Conservation (phyloP, 2,888 invertebrate species). For the Xestia c-nigrum region DNA sequence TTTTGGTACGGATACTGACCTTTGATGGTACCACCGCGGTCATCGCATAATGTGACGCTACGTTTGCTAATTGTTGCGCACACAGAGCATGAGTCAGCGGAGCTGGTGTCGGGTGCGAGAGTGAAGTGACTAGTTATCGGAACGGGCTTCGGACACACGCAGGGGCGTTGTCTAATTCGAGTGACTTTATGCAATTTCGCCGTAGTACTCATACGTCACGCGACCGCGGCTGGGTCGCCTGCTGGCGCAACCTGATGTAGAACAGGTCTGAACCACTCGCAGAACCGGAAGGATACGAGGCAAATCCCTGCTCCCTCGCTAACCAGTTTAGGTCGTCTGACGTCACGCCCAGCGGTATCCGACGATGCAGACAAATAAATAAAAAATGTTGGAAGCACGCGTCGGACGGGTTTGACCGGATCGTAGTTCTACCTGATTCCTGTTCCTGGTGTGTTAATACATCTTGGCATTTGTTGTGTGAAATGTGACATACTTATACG, state of each 20-base stretch:
- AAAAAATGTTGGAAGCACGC: slow-evolving; percentile 91
- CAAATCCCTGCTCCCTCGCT: slow-evolving; percentile 91
- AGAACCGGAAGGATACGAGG: slow-evolving; percentile 91
- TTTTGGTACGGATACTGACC: slow-evolving; percentile 91
- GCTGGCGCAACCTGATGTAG: slow-evolving; percentile 87
- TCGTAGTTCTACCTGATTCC: slow-evolving; percentile 91
- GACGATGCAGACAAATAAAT: slow-evolving; percentile 90
- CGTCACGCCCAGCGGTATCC: slow-evolving; percentile 90
- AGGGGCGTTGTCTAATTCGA: slow-evolving; percentile 72
- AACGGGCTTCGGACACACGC: slow-evolving; percentile 64
- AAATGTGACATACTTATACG: slow-evolving; percentile 64
- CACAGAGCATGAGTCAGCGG: slow-evolving; percentile 85
- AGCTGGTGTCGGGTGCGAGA: slow-evolving; percentile 80
- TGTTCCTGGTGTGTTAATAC: slow-evolving; percentile 89
- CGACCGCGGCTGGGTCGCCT: slow-evolving; percentile 79
- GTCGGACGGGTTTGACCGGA: slow-evolving; percentile 90
- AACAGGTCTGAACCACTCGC: slow-evolving; percentile 89
- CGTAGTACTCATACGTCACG: slow-evolving; percentile 81
- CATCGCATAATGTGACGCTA: slow-evolving; percentile 85
- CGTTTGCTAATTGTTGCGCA: slow-evolving; percentile 88
- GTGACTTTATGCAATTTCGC: slow-evolving; percentile 75
- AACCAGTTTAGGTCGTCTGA: slow-evolving; percentile 91
- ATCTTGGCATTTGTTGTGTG: slow-evolving; percentile 78
- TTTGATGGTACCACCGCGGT: slow-evolving; percentile 87
- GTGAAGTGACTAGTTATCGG: slow-evolving; percentile 74